Percentiles rank a stretch among this genome's conserved stretches.
Evolutionary conservation across 1,140 invertebrate species (phyloP).

Genomic region (Atopsyche davidsoni): DNA sequence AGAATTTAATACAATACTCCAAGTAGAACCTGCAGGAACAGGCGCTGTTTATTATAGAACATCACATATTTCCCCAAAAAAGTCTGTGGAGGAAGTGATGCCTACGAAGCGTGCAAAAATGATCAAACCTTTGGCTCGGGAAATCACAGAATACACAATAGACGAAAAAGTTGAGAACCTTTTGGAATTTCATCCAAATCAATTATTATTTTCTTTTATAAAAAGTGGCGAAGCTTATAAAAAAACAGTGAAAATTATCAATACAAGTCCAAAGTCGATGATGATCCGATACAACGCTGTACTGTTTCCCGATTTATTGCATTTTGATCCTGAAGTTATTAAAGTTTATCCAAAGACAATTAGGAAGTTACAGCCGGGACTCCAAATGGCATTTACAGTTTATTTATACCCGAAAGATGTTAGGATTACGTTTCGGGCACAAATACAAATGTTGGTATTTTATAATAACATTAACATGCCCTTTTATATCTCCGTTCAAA

Average conservation of each 20-base stretch:
- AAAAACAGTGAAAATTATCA: slow-evolving; percentile 8
- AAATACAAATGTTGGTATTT: slow-evolving; percentile 7
- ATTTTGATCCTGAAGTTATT: slow-evolving; percentile 7
- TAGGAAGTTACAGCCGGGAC: slow-evolving; percentile 7
- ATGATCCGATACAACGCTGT: slow-evolving; percentile 6
- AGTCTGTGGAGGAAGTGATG: no score
- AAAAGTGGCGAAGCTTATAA: slow-evolving; percentile 11
- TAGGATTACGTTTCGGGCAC: slow-evolving; percentile 11
- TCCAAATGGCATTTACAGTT: slow-evolving; percentile 6
- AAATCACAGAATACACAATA: no score
- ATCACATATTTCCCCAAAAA: no score
- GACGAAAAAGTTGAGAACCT: no score
- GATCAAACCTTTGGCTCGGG: no score
- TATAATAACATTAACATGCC: slow-evolving; percentile 10
- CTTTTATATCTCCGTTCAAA: slow-evolving; percentile 7
- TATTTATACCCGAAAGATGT: slow-evolving; percentile 1
- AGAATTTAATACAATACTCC: no score
- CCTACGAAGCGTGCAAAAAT: no score
- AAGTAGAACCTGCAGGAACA: no score
- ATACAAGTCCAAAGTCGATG: slow-evolving; percentile 5
- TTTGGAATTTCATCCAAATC: no score
- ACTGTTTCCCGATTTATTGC: slow-evolving; percentile 9
- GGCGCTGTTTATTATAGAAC: no score
- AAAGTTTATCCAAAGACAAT: slow-evolving; percentile 3
- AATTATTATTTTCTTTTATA: no score